These are phyloP conservation scores for Piscicola geometra DNA, from an alignment of 2,888 invertebrate genomes.

Conservation along the genomic window DNA sequence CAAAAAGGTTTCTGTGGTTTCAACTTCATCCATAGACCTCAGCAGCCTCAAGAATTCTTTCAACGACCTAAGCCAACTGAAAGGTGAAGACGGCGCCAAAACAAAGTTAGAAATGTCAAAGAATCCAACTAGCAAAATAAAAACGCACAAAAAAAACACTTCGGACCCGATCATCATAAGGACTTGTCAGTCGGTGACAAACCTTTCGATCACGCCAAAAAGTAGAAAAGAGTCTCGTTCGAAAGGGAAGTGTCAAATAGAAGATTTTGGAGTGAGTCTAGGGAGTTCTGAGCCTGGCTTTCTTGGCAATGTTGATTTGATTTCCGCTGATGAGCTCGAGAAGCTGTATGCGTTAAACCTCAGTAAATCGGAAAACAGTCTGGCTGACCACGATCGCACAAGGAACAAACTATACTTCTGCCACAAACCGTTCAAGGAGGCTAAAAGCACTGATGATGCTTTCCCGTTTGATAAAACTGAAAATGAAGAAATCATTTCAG, in stretches of 20 bases:
- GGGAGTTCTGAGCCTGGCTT: background rate
- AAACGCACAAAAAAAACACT: constrained; percentile 9
- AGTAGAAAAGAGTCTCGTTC: background rate
- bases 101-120: background rate
- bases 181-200: background rate
- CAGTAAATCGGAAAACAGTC: background rate
- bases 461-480: background rate
- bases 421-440: constrained; percentile 14
- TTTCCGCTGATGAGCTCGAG: constrained; percentile 8
- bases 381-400: background rate
- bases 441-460: too few relatives aligned
- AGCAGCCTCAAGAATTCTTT: constrained; percentile 11
- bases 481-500: background rate
- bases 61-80: background rate
- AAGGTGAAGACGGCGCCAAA: background rate
- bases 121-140: background rate
- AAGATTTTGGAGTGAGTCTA: background rate
- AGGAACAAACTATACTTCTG: background rate
- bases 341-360: background rate
- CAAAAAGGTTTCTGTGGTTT: background rate
- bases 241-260: background rate
- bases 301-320: background rate
- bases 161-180: background rate
- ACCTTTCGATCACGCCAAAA: background rate
- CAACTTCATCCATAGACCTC: background rate